These are phyloP conservation scores for Xestobium rufovillosum DNA, from an alignment of 2,888 invertebrate genomes.

Conservation along the genomic window DNA sequence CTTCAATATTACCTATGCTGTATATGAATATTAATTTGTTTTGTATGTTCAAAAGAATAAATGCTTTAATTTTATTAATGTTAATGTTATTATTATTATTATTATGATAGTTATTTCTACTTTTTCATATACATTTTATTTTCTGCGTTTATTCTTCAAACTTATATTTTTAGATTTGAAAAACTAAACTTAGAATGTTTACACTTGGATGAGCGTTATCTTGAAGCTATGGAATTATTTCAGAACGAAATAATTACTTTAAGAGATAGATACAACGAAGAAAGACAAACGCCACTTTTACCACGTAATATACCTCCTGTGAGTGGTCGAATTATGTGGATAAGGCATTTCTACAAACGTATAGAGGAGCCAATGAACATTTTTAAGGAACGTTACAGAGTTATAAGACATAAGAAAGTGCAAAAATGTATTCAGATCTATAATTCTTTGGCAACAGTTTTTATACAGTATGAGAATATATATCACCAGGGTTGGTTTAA, in stretches of 20 bases:
- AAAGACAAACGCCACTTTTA: slow-evolving; percentile 64
- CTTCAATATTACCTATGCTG: too few relatives aligned
- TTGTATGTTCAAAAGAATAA: too few relatives aligned
- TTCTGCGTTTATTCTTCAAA: slow-evolving; percentile 1
- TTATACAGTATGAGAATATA: slow-evolving; percentile 75
- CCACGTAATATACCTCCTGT: slow-evolving; percentile 73
- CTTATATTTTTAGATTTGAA: slow-evolving; percentile 52
- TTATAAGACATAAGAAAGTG: slow-evolving; percentile 57
- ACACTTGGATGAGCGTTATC: slow-evolving; percentile 65
- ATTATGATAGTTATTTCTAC: too few relatives aligned
- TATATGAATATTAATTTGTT: too few relatives aligned
- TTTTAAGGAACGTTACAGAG: slow-evolving; percentile 42
- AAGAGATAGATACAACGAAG: slow-evolving; percentile 71
- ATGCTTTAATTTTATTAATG: slow-evolving; percentile 2
- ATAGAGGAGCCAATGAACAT: slow-evolving; percentile 70
- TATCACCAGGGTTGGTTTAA: slow-evolving; percentile 76
- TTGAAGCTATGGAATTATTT: slow-evolving; percentile 60
- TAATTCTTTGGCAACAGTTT: slow-evolving; percentile 70
- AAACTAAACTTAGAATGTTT: slow-evolving; percentile 64
- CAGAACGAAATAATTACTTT: slow-evolving; percentile 62
- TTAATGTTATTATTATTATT: slow-evolving; percentile 2
- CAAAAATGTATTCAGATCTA: slow-evolving; percentile 69
- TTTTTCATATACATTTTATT: slow-evolving; percentile 4
- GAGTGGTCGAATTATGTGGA: slow-evolving; percentile 76
- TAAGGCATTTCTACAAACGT: slow-evolving; percentile 65